phyloP scores from a whole-genome alignment of 2,797 vertebrate genomes.

The Myiotriccus ornatus region DNA sequence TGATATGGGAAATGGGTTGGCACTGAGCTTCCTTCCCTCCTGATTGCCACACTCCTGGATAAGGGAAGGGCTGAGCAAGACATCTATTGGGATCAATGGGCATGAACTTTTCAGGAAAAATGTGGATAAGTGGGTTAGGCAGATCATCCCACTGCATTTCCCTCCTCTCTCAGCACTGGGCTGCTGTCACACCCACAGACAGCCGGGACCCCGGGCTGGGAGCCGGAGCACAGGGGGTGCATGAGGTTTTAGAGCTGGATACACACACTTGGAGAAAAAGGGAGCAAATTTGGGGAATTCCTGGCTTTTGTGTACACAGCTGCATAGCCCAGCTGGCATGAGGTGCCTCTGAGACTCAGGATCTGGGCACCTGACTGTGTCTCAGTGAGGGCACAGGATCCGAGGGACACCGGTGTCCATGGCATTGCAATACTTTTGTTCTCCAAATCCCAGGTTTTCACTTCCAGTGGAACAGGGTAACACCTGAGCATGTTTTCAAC shows the following conservation, averaged over 20 bases:
- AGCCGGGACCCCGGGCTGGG: not conserved
- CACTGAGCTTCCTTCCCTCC: not conserved
- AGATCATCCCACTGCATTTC: not conserved
- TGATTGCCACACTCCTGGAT: not conserved
- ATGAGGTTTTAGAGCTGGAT: not conserved
- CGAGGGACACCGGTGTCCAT: not conserved
- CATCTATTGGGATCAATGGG: rapidly evolving
- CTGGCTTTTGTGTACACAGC: not conserved
- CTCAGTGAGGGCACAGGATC: not conserved
- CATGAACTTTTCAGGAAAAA: not conserved
- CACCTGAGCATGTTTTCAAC: not conserved
- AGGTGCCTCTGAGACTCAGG: not conserved
- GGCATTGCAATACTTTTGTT: not conserved
- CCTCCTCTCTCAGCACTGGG: not conserved
- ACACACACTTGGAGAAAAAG: not conserved
- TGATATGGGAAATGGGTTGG: not conserved
- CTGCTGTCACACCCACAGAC: not conserved
- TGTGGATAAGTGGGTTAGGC: rapidly evolving
- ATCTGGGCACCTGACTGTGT: rapidly evolving
- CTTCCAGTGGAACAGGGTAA: not conserved
- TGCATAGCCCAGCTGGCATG: not conserved
- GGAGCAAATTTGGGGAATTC: not conserved
- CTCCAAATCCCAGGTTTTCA: not conserved
- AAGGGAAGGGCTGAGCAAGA: rapidly evolving
- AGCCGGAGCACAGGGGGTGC: not conserved